Evolutionary conservation across 2,113 vertebrate genomes (phyloP).

Genomic region (Cichladusa arquata): DNA sequence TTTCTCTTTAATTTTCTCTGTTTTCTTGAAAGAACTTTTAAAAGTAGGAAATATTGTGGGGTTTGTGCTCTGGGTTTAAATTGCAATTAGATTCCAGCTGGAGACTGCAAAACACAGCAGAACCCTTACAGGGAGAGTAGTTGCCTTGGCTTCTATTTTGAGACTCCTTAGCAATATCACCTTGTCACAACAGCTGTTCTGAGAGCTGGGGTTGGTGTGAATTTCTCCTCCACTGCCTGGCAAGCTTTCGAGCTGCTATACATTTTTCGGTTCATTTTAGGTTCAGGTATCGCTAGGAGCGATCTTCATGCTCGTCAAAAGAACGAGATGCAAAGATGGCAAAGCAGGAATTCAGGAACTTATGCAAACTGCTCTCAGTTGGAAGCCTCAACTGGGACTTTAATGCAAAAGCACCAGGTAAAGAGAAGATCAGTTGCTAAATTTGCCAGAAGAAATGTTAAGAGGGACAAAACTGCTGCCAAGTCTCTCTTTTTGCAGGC

Average conservation of each 20-base stretch:
- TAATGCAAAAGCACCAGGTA: slow-evolving; percentile 38
- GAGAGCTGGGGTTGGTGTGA: slow-evolving; percentile 50
- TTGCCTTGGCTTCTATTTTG: slow-evolving; percentile 70
- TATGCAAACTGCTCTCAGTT: slow-evolving; percentile 53
- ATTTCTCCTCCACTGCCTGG: slow-evolving; percentile 59
- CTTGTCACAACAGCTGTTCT: slow-evolving; percentile 76
- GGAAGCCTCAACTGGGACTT: slow-evolving; percentile 53
- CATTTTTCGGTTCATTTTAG: slow-evolving; percentile 72
- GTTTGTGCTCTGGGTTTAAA: slow-evolving; percentile 60
- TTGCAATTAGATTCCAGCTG: slow-evolving; percentile 76
- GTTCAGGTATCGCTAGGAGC: slow-evolving; percentile 76
- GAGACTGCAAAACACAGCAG: slow-evolving; percentile 59
- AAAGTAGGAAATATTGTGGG: background rate
- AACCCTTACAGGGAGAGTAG: slow-evolving; percentile 59
- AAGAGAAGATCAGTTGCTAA: slow-evolving; percentile 48
- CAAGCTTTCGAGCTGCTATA: slow-evolving; percentile 54
- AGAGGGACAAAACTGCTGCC: slow-evolving; percentile 14
- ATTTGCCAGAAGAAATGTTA: slow-evolving; percentile 63
- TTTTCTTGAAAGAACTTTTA: slow-evolving; percentile 29
- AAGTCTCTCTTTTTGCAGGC: background rate
- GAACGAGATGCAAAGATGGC: slow-evolving; percentile 4
- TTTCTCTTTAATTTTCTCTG: slow-evolving; percentile 49
- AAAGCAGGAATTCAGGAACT: slow-evolving; percentile 39
- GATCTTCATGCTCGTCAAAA: slow-evolving; percentile 33
- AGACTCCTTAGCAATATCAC: slow-evolving; percentile 68